A percentile compares a stretch with the other conserved stretches of the same genome.
Evolutionary conservation across 2,797 vertebrate genomes (phyloP).

Genomic region (Catamblyrhynchus diadema): DNA sequence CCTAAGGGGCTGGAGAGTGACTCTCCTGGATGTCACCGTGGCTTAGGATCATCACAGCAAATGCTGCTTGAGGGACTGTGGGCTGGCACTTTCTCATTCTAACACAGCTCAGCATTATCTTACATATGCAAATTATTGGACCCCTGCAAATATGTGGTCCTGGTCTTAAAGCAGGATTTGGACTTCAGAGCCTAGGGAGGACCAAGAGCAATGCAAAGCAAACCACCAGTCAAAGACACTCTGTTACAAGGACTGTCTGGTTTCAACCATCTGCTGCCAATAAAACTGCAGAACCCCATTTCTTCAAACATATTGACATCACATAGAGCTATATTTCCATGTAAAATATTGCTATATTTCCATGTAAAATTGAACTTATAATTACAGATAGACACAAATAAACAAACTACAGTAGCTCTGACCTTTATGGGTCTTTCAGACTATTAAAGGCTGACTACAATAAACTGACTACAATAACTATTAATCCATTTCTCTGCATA

Average conservation of each 20-base stretch:
- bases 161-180: background rate
- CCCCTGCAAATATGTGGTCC: rapidly evolving
- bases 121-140: background rate
- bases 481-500: background rate
- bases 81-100: background rate
- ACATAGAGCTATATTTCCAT: background rate
- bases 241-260: background rate
- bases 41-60: background rate
- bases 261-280: background rate
- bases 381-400: background rate
- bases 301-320: background rate
- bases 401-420: background rate
- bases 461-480: background rate
- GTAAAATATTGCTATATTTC: background rate
- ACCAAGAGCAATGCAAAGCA: background rate
- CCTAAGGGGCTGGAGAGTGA: background rate
- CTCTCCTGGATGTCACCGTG: rapidly evolving
- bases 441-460: background rate
- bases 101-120: background rate
- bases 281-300: background rate
- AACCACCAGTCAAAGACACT: background rate
- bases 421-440: background rate
- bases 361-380: background rate
- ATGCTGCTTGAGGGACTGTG: background rate
- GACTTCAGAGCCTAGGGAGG: no score